These are phyloP conservation scores for Synanthedon formicaeformis DNA, from an alignment of 2,888 invertebrate genomes.

Conservation along the genomic window DNA sequence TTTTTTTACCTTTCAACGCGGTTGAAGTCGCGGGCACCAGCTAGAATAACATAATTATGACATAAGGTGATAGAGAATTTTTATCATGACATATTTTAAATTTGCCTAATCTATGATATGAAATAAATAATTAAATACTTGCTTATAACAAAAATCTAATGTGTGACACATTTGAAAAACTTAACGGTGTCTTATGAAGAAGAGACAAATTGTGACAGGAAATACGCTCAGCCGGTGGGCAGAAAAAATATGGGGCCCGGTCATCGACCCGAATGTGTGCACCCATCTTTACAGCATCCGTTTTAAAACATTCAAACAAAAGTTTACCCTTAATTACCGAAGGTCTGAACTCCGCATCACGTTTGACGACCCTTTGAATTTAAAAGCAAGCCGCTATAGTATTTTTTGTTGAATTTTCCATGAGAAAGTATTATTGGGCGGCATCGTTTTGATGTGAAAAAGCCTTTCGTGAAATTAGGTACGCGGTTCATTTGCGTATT, in stretches of 20 bases:
- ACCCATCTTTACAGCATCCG: conserved; percentile 29
- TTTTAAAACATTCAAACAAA: conserved; percentile 1
- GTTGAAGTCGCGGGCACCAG: too few relatives aligned
- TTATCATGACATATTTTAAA: too few relatives aligned
- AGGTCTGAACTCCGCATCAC: background rate
- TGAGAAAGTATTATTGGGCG: conserved; percentile 1
- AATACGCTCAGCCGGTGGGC: conserved; percentile 53
- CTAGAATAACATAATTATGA: too few relatives aligned
- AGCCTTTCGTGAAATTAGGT: too few relatives aligned
- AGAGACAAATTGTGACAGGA: conserved; percentile 64
- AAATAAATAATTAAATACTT: too few relatives aligned
- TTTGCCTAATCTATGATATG: too few relatives aligned
- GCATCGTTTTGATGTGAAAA: background rate
- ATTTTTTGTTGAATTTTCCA: background rate
- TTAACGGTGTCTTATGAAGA: conserved; percentile 43
- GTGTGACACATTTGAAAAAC: background rate
- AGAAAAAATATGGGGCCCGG: conserved; percentile 40
- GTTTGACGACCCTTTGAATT: background rate
- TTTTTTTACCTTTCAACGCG: too few relatives aligned
- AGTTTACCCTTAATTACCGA: background rate
- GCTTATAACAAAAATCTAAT: too few relatives aligned
- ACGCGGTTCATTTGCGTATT: too few relatives aligned
- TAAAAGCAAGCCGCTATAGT: background rate
- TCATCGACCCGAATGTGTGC: conserved; percentile 39
- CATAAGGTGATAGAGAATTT: too few relatives aligned